Base-by-base conservation (phyloP, 2,888 invertebrate species). In the Euzophera pinguis region DNA sequence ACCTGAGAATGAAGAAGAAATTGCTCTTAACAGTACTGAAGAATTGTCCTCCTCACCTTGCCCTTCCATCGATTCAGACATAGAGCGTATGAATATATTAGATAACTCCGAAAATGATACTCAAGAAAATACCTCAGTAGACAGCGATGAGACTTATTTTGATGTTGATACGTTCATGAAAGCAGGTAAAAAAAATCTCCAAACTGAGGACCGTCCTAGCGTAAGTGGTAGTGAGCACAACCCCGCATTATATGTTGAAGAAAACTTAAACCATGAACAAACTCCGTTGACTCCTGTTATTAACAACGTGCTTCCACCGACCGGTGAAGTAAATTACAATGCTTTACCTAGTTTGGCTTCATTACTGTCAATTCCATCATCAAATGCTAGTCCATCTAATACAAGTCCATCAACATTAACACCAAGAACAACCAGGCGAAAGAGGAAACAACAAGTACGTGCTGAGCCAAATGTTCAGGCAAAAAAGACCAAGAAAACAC, bases 231-330 rank as follows among this genome's bases (percentile, higher is more conserved):
- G 34, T 35, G 10, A 35, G 17, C 32, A 47, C 39, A 50, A 47
- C 38, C 41, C 41, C 27, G 47, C 32, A 41, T 54, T 50, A 54
- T 41, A 54, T 50, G 50, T 39, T 42, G 47, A 50, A 50, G 47
- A 54, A 32, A 50, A 50, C 50, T 47, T 51, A 39, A 50, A 50
- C 42, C 14, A 54, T 42, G 34, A 35, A 10, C 34, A 10, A 35
- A 35, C 34, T 35, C 34, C 34, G 34, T 49, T 51, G 52, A 52
- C 53, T 50, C 53, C 50, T 53, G 22, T 56, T 53, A 53, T 56
- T 56, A 51, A 53, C 53, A 35, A 35, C 39, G 52, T 55, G 42
- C 48, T 54, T 29, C 55, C 49, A 22, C 51, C 38, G 16, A 52
- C 47, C 27, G 45, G 52, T 32, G 49, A 45, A 50, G 34, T 42